These are phyloP conservation scores for Pediacus dermestoides DNA, from an alignment of 2,888 invertebrate genomes.

Conservation along the genomic window DNA sequence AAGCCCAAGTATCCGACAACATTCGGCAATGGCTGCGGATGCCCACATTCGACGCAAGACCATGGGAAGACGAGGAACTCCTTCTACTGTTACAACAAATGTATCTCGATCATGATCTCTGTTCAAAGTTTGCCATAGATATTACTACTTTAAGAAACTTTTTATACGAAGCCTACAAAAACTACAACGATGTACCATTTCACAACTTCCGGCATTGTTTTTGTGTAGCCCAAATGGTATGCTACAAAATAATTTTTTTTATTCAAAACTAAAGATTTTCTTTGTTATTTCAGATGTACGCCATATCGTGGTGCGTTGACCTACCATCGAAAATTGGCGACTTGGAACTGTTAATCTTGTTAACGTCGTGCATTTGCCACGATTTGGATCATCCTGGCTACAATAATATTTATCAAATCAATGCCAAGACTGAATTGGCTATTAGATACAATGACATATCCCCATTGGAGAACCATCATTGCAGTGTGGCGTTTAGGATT, in stretches of 20 bases:
- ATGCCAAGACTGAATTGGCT: constrained; percentile 78
- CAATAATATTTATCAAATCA: constrained; percentile 78
- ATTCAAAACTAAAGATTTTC: constrained; percentile 10
- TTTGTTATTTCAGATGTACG: constrained; percentile 65
- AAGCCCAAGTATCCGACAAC: constrained; percentile 60
- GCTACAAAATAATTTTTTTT: constrained; percentile 30
- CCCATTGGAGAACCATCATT: constrained; percentile 82
- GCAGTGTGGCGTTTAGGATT: constrained; percentile 78
- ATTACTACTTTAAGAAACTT: constrained; percentile 66
- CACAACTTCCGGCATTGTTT: constrained; percentile 86
- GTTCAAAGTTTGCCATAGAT: constrained; percentile 71
- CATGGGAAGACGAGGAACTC: constrained; percentile 79
- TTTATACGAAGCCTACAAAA: constrained; percentile 72
- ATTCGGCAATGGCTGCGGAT: constrained; percentile 62
- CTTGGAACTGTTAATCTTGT: constrained; percentile 70
- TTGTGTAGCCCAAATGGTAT: constrained; percentile 84
- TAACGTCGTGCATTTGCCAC: constrained; percentile 78
- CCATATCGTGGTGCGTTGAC: constrained; percentile 71
- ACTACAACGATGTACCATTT: constrained; percentile 83
- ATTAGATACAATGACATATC: constrained; percentile 83
- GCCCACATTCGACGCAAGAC: constrained; percentile 75
- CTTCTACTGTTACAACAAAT: constrained; percentile 74
- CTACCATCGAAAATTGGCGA: constrained; percentile 67
- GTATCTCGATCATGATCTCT: constrained; percentile 74
- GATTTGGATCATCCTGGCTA: constrained; percentile 76